These are phyloP conservation scores for Calcarius lapponicus DNA, from an alignment of 2,797 vertebrate species.

Conservation along the genomic window DNA sequence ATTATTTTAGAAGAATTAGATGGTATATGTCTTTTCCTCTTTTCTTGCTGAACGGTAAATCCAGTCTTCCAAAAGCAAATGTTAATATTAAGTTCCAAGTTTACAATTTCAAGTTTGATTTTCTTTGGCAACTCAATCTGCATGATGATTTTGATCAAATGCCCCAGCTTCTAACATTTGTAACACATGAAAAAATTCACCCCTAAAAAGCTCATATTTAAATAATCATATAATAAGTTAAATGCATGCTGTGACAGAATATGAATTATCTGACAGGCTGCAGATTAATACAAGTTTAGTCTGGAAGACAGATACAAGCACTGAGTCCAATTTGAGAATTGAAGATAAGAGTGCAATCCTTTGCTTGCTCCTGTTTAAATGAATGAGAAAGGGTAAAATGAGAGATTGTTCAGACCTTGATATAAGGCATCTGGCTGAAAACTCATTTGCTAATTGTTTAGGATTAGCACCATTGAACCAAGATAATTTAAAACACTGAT, in stretches of 20 bases:
- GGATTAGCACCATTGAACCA: not conserved
- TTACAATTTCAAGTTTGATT: constrained; percentile 1
- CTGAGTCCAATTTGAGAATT: not conserved
- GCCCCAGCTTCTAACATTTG: not conserved
- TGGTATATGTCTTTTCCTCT: not conserved
- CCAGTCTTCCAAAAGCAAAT: not conserved
- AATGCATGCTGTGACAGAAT: not conserved
- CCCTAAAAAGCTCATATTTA: not conserved
- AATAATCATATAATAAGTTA: not conserved
- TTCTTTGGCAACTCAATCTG: not conserved
- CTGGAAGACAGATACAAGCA: not conserved
- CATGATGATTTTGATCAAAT: constrained; percentile 16
- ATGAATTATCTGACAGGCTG: constrained; percentile 6
- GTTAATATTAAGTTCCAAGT: not conserved
- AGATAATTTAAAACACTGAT: not conserved
- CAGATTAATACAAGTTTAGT: not conserved
- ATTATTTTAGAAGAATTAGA: not conserved
- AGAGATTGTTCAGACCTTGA: not conserved
- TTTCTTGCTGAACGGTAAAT: not conserved
- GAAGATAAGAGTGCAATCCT: not conserved
- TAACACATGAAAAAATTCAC: not conserved
- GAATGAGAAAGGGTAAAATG: not conserved
- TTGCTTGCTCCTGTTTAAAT: not conserved
- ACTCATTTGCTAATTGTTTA: not conserved
- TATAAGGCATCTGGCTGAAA: not conserved